Percentiles rank a stretch among this genome's conserved stretches.
Evolutionary conservation across 2,888 invertebrate species (phyloP).

Genomic region (Cephonodes hylas): DNA sequence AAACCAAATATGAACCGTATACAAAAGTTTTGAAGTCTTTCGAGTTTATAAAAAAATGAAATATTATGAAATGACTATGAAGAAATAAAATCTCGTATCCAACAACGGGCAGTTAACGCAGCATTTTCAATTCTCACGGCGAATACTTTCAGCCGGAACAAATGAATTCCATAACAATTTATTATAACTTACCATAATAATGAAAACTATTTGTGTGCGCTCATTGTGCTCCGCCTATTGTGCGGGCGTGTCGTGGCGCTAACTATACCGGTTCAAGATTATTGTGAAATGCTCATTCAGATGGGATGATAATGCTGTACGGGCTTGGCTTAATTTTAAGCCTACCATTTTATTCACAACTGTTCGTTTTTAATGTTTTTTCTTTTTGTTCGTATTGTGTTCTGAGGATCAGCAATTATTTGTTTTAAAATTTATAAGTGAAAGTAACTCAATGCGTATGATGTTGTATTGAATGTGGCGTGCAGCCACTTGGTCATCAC

Average conservation of each 20-base stretch:
- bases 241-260: background rate
- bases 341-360: background rate
- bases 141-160: conserved; percentile 1
- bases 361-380: background rate
- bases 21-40: too few species aligned
- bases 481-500: too few species aligned
- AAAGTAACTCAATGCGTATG: background rate
- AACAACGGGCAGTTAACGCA: background rate
- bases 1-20: too few species aligned
- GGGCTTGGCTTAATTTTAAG: background rate
- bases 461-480: too few species aligned
- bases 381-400: background rate
- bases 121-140: background rate
- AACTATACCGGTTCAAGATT: conserved; percentile 1
- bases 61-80: too few species aligned
- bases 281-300: background rate
- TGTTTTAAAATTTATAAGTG: background rate
- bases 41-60: too few species aligned
- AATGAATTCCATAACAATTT: conserved; percentile 11
- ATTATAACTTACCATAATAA: conserved; percentile 8
- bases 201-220: conserved; percentile 12
- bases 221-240: conserved; percentile 21
- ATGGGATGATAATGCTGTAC: background rate
- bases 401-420: background rate
- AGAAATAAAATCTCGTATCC: background rate